These are phyloP conservation scores for Trididemnum nubilum DNA, from an alignment of 23 tunicate species.

Conservation along the genomic window DNA sequence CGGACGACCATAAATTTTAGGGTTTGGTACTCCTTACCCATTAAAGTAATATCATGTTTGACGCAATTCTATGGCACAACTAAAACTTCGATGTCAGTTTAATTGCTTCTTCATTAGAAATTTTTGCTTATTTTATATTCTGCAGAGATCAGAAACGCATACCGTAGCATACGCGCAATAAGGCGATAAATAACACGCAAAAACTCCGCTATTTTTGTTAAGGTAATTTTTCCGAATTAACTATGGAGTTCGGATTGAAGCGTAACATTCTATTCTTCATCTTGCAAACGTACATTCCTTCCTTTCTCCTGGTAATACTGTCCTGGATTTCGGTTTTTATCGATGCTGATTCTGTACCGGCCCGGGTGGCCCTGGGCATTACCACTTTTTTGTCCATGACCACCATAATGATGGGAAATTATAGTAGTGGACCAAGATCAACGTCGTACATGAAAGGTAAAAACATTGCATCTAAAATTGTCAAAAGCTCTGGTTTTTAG, in stretches of 20 bases:
- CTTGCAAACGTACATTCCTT: slow-evolving; percentile 58
- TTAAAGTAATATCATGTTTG: too few relatives aligned
- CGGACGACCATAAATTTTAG: too few relatives aligned
- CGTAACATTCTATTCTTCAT: slow-evolving; percentile 52
- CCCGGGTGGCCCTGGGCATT: slow-evolving; percentile 55
- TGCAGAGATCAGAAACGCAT: too few relatives aligned
- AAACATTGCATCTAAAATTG: too few relatives aligned
- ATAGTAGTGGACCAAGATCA: slow-evolving; percentile 59
- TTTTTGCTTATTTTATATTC: too few relatives aligned
- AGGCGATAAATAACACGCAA: too few relatives aligned
- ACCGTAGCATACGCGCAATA: too few relatives aligned
- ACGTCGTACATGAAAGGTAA: slow-evolving; percentile 62
- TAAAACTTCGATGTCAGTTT: too few relatives aligned
- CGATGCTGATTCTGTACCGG: slow-evolving; percentile 43
- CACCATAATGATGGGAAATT: slow-evolving; percentile 61
- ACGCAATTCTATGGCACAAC: too few relatives aligned
- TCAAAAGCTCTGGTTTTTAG: too few relatives aligned
- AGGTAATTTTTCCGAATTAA: slow-evolving; percentile 57
- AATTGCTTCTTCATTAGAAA: too few relatives aligned
- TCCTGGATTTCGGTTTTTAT: slow-evolving; percentile 71
- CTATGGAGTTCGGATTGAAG: slow-evolving; percentile 44
- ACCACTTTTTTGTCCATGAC: slow-evolving; percentile 67
- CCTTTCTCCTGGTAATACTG: slow-evolving; percentile 49
- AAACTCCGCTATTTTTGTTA: not conserved
- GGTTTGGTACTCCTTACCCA: too few relatives aligned